Evolutionary conservation across 1,140 invertebrate species (phyloP), one percentile per base, ranked within the genome.

Genomic region (Diploscapter pachys): DNA sequence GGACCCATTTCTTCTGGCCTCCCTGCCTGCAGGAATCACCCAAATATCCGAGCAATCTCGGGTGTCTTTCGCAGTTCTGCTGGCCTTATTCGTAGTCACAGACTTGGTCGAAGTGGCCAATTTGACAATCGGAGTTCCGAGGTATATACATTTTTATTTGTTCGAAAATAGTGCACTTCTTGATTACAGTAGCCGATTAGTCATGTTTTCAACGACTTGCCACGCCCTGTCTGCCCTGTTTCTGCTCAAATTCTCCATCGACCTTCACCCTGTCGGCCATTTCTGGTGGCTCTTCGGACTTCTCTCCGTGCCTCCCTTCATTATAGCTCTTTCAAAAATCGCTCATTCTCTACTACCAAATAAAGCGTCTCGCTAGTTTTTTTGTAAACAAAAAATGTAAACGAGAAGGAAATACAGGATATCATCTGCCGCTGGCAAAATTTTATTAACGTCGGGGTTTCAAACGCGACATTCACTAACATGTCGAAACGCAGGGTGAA

Each of bases 231-330:
- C 77, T 5, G 71, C 52, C 57, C 31, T 79, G 8, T 70, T 79
- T 31, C 56, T 80, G 5, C 51, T 80, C 3, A 79, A 79, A 55
- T 75, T 80, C 62, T 72, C 73, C 5, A 56, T 80, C 48, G 79
- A 80, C 64, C 31, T 52, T 9, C 79, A 80, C 66, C 77, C 79
- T n/a, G 31, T 68, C 13, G n/a, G 11, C n/a, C 77, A 80, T 54
- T 76, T 80, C 52, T 78, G 77, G 73, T 57, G 73, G 49, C 57
- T 79, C 13, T 73, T 78, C 49, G 62, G n/a, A 54, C 9, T 69
- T 3, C 8, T 64, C 48, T 68, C 71, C 51, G 8, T 67, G 2
- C 70, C 75, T 31, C 31, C 67, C 48, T 69, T 6, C 55, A 13
- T 59, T 69, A 48, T 31, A 31, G 31, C 31, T 31, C 63, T 64